Evolutionary conservation across 2,888 invertebrate genomes (phyloP).

Genomic region (Lordiphosa andalusiaca): DNA sequence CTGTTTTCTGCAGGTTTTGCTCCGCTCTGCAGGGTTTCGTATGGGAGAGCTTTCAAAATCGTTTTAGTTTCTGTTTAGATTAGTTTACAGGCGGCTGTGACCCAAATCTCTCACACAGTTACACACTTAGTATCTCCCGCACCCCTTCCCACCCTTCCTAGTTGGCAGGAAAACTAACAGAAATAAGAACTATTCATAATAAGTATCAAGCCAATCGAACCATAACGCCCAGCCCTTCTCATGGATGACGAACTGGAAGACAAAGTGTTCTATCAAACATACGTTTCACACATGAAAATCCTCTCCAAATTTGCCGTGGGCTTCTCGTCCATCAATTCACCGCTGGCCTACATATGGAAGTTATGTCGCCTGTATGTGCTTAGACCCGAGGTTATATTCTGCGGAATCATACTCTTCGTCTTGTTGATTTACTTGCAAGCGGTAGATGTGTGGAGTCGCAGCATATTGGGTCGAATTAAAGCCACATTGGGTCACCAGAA

Average conservation of each 20-base stretch:
- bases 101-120: no score
- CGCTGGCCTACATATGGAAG: slow-evolving; percentile 89
- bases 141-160: background rate
- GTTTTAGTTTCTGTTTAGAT: no score
- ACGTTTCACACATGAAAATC: slow-evolving; percentile 91
- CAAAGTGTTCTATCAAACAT: slow-evolving; percentile 92
- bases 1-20: no score
- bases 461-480: slow-evolving; percentile 82
- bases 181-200: background rate
- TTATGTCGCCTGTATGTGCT: slow-evolving; percentile 88
- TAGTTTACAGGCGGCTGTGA: no score
- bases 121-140: no score
- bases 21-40: no score
- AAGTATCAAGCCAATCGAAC: no score
- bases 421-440: slow-evolving; percentile 91
- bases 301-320: slow-evolving; percentile 90
- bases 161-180: slow-evolving; percentile 38
- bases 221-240: slow-evolving; percentile 16
- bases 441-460: slow-evolving; percentile 90
- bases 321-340: slow-evolving; percentile 87
- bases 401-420: slow-evolving; percentile 86
- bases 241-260: slow-evolving; percentile 97
- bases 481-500: slow-evolving; percentile 77
- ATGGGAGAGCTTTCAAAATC: no score
- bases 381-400: slow-evolving; percentile 89